Conservation (phyloP, 2,888 invertebrate species). For the Coleophora deauratella region DNA sequence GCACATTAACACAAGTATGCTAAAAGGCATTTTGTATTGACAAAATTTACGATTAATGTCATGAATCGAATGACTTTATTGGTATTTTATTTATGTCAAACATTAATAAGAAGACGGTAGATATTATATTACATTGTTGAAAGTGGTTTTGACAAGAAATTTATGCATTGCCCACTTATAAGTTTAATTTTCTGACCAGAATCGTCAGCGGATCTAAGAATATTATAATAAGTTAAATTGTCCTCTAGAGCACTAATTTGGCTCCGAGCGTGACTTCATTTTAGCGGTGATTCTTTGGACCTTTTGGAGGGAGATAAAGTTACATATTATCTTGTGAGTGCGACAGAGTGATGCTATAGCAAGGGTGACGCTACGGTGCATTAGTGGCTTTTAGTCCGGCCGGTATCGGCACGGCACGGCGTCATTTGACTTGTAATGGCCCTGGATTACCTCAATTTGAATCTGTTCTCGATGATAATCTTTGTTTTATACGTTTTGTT, state of each 20-base stretch:
- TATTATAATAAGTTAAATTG: conserved; percentile 7
- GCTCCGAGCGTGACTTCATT: conserved; percentile 49
- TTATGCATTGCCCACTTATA: no score
- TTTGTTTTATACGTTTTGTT: conserved; percentile 31
- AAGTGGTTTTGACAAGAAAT: no score
- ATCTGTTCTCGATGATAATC: conserved; percentile 42
- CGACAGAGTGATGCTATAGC: conserved; percentile 21
- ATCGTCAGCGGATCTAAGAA: no score
- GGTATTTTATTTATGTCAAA: no score
- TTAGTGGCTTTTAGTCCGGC: conserved; percentile 54
- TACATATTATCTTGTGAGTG: conserved; percentile 17
- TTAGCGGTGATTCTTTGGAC: conserved; percentile 36
- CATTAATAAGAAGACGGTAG: no score
- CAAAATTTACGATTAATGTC: background rate
- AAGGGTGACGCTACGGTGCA: conserved; percentile 28
- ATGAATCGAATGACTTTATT: background rate
- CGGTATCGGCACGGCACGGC: conserved; percentile 37
- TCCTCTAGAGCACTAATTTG: conserved; percentile 38
- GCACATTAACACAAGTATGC: conserved; percentile 35
- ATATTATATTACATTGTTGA: no score
- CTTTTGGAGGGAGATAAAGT: conserved; percentile 30
- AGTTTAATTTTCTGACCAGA: no score
- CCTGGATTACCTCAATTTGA: conserved; percentile 55
- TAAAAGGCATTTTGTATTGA: conserved; percentile 35
- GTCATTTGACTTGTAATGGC: conserved; percentile 59